A percentile compares a stretch with the other conserved stretches of the same genome.
Evolutionary conservation across 2,888 invertebrate species (phyloP).

Genomic region (Cacoxenus indagator): DNA sequence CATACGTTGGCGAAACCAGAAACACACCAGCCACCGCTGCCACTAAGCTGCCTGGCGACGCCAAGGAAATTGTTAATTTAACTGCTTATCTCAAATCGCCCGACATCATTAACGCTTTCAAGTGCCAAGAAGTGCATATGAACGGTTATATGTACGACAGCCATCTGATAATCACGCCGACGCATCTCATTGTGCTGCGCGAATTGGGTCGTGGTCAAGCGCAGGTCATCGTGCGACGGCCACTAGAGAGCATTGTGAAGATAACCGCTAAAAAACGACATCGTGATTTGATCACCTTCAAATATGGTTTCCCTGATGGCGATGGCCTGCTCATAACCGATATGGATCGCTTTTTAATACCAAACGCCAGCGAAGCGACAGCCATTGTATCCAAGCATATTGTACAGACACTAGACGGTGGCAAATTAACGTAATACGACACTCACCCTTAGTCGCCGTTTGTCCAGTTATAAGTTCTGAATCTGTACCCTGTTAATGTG

Average conservation of each 20-base stretch:
- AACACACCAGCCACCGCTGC: slow-evolving; percentile 68
- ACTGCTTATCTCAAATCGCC: slow-evolving; percentile 86
- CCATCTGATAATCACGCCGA: slow-evolving; percentile 86
- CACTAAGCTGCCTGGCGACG: slow-evolving; percentile 74
- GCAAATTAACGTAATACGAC: slow-evolving; percentile 59
- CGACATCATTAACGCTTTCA: slow-evolving; percentile 87
- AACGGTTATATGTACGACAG: slow-evolving; percentile 92
- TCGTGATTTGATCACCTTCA: slow-evolving; percentile 97
- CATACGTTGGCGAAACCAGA: slow-evolving; percentile 44
- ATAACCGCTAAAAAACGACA: slow-evolving; percentile 96
- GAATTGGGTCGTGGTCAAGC: slow-evolving; percentile 83
- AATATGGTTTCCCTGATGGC: slow-evolving; percentile 90
- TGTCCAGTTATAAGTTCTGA: background rate
- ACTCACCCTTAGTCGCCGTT: background rate
- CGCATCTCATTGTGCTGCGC: slow-evolving; percentile 88
- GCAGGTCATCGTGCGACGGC: slow-evolving; percentile 88
- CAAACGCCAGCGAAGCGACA: slow-evolving; percentile 91
- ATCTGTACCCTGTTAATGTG: background rate
- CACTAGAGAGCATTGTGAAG: slow-evolving; percentile 92
- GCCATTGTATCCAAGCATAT: slow-evolving; percentile 92
- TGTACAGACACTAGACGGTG: slow-evolving; percentile 73
- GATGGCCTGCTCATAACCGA: slow-evolving; percentile 86
- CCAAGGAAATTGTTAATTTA: slow-evolving; percentile 84
- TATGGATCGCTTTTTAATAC: slow-evolving; percentile 93
- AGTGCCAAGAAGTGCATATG: slow-evolving; percentile 92